Base-by-base conservation (phyloP, 2,888 invertebrate species). In the Hesperia comma region DNA sequence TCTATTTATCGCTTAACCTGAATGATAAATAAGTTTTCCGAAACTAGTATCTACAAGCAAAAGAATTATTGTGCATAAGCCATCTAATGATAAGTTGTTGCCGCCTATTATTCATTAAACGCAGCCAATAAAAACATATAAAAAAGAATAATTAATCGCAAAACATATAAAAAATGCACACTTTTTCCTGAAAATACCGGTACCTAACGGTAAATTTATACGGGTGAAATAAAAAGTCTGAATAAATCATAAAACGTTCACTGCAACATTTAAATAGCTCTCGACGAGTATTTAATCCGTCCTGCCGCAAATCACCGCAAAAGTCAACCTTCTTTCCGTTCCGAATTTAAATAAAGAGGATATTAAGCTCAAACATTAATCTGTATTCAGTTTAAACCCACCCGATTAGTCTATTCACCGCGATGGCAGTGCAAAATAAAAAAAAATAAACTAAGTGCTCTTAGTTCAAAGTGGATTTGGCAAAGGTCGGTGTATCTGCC, bases 401-500 rank as follows among this genome's bases (percentile, higher is more conserved):
- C 46, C 26, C 75, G 74, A 80, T 82, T 80, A 82, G 75, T 79
- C 77, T 77, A 75, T 75, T 74, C 71, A 68, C 76, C 69, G 70
- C 73, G 55, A 67, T 61, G 54, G 58, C 58, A 60, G 14, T 33
- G 41, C 32, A 66, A 53, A 60, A 66, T 56, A 60, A 56, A 61
- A 66, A 32, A 62, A 60, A 61, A 60, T 56, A 21, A 14, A 46
- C 55, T 77, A 76, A 82, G 81, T 77, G 81, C 80, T 80, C 78
- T 78, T 75, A 77, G 72, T 75, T 73, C 71, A 81, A 82, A 86
- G 81, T 83, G 81, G 83, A 84, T 86, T 84, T 83, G 81, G 85
- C 81, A 81, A 71, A 75, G 76, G 71, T 71, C 33, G 63, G 46
- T n/a, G n/a, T 67, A 70, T 58, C 54, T 43, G 17, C 15, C 12